A percentile compares a stretch with the other conserved stretches of the same genome.
Evolutionary conservation across 2,113 vertebrate genomes (phyloP).

Genomic region (human): DNA sequence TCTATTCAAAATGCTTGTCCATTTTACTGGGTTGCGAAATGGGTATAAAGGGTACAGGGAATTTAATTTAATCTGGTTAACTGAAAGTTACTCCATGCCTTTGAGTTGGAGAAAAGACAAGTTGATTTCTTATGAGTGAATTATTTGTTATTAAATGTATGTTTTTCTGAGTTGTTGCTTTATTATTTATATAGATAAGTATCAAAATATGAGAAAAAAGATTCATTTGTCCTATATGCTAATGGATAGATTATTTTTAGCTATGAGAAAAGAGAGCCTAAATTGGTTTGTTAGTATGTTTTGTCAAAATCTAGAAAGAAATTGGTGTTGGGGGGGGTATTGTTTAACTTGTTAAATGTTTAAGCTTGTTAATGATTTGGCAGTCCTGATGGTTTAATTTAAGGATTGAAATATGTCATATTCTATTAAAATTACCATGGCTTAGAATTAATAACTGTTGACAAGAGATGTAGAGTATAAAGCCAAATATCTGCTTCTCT

Average conservation of each 20-base stretch:
- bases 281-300: not conserved
- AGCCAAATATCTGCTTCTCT: not conserved
- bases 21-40: slow-evolving; percentile 48
- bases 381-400: not conserved
- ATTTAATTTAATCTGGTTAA: slow-evolving; percentile 37
- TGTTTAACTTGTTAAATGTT: not conserved
- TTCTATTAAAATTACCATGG: not conserved
- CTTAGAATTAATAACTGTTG: not conserved
- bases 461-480: too few species aligned
- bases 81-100: not conserved
- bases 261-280: not conserved
- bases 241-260: not conserved
- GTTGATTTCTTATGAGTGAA: not conserved
- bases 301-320: not conserved
- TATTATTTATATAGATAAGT: not conserved
- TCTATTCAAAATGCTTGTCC: slow-evolving; percentile 43
- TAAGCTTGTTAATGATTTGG: not conserved
- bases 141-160: not conserved
- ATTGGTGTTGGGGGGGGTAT: not conserved
- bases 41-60: slow-evolving; percentile 43
- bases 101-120: not conserved
- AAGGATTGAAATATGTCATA: not conserved
- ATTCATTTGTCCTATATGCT: not conserved
- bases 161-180: not conserved
- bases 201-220: not conserved